Evolutionary conservation across 2,113 vertebrate genomes (phyloP).

Genomic region (Aramus guarauna): DNA sequence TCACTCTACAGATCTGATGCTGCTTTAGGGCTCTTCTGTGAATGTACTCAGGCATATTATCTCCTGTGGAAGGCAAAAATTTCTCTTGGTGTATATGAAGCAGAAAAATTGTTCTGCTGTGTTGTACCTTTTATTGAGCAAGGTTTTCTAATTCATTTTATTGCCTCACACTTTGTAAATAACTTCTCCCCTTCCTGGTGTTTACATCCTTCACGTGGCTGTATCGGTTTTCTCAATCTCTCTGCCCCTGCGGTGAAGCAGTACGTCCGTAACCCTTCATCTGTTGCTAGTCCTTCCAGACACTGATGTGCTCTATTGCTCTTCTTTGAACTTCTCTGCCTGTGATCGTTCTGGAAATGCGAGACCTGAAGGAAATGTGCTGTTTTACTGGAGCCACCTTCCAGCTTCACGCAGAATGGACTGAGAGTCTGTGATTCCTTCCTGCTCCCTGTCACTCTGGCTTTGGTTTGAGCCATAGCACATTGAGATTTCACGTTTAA

Average conservation of each 20-base stretch:
- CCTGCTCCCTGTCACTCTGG: background rate
- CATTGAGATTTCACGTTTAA: background rate
- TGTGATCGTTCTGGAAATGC: background rate
- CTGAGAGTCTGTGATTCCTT: background rate
- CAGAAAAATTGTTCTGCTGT: background rate
- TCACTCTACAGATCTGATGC: background rate
- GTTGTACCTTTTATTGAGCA: background rate
- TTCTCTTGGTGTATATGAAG: background rate
- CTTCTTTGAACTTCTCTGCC: background rate
- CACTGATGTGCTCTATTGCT: background rate
- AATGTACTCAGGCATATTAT: background rate
- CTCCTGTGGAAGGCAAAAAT: background rate
- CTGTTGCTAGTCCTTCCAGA: background rate
- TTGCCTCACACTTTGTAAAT: background rate
- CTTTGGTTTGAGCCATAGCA: background rate
- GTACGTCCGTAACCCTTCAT: background rate
- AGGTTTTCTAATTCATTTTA: background rate
- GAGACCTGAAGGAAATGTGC: background rate
- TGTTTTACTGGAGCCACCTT: background rate
- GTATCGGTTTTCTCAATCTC: background rate
- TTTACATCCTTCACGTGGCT: background rate
- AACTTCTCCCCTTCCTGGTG: background rate
- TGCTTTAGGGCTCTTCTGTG: background rate
- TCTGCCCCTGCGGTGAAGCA: background rate
- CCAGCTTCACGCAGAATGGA: background rate